phyloP scores from a whole-genome alignment of 1,140 invertebrate genomes.

The Camponotus pennsylvanicus region DNA sequence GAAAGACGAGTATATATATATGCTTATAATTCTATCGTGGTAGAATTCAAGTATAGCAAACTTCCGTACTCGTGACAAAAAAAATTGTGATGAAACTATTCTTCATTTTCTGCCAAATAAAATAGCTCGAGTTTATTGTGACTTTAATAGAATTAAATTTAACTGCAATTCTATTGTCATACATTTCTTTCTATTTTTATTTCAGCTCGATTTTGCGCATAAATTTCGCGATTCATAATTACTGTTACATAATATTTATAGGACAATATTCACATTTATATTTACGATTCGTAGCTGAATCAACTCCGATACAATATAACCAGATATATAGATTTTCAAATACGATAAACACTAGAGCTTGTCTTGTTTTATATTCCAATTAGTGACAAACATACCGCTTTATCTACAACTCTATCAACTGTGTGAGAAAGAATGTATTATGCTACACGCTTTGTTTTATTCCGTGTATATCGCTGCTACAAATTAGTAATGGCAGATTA shows the following conservation, averaged over 20 bases:
- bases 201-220: slow-evolving; percentile 1
- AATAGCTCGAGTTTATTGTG: neutral
- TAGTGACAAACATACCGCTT: slow-evolving; percentile 7
- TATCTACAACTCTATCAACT: slow-evolving; percentile 41
- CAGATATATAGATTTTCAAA: slow-evolving; percentile 30
- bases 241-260: slow-evolving; percentile 1
- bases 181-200: neutral
- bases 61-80: neutral
- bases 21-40: slow-evolving; percentile 17
- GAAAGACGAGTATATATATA: neutral
- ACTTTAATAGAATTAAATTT: neutral
- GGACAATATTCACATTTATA: slow-evolving; percentile 35
- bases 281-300: neutral
- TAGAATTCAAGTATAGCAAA: slow-evolving; percentile 15
- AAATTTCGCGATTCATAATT: neutral
- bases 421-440: slow-evolving; percentile 43
- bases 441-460: slow-evolving; percentile 26
- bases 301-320: slow-evolving; percentile 9
- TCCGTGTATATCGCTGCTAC: slow-evolving; percentile 44
- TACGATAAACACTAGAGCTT: slow-evolving; percentile 31
- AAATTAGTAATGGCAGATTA: slow-evolving; percentile 48
- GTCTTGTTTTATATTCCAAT: slow-evolving; percentile 48
- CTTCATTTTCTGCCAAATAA: slow-evolving; percentile 7
- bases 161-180: neutral
- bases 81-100: slow-evolving; percentile 4